A percentile compares a stretch with the other conserved stretches of the same genome.
Conservation (phyloP, 35 echinoderm and acorn worm genomes). For the Amphiura filiformis region DNA sequence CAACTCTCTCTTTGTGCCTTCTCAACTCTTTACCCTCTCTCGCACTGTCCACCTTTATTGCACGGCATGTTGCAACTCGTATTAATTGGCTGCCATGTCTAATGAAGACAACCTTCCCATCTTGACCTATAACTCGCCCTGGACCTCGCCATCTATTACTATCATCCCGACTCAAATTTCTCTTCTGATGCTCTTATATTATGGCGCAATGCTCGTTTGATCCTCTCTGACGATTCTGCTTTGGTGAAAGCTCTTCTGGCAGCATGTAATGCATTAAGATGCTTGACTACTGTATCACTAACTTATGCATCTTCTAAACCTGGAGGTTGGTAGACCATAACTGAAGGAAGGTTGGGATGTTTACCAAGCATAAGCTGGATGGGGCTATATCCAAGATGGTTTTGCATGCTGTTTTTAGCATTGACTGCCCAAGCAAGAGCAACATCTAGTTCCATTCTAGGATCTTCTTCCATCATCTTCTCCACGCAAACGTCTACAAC, state of each 20-base stretch:
- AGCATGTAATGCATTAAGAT: conserved; percentile 6
- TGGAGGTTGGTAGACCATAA: background rate
- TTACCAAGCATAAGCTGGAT: conserved; percentile 1
- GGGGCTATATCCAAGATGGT: background rate
- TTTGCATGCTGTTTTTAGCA: conserved; percentile 33
- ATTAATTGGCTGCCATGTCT: conserved; percentile 23
- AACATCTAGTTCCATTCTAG: conserved; percentile 18
- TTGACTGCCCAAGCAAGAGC: conserved; percentile 28
- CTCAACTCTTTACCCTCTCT: background rate
- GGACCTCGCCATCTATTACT: conserved; percentile 37
- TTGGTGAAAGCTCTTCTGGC: conserved; percentile 15
- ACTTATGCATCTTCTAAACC: background rate
- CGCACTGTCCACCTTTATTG: background rate
- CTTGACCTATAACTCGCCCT: conserved; percentile 17
- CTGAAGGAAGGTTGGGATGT: conserved; percentile 9
- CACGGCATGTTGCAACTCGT: conserved; percentile 22
- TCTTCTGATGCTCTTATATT: background rate
- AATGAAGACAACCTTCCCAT: conserved; percentile 46
- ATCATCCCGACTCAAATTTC: conserved; percentile 10
- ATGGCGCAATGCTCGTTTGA: background rate
- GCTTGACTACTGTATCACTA: background rate
- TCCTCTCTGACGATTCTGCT: conserved; percentile 15
- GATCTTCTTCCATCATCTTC: conserved; percentile 25
- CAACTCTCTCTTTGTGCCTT: background rate
- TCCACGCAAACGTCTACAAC: conserved; percentile 22